Evolutionary conservation across 2,113 vertebrate genomes (phyloP), one percentile per base, ranked within the genome.

Genomic region (Sylvilagus bachmani): DNA sequence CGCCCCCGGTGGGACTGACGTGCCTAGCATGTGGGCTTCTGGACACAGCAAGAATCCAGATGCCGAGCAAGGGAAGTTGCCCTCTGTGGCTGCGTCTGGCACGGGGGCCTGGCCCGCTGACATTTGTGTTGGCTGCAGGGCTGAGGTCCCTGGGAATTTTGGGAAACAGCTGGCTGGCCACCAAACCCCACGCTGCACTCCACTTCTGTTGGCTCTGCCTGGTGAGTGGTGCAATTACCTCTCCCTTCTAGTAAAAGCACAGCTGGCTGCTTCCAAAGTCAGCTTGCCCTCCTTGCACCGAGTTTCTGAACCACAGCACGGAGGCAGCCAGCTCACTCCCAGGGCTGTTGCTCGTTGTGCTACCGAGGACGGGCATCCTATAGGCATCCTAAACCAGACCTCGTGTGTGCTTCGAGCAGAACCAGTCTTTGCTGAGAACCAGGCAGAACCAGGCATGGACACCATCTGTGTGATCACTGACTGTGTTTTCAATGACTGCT

Each of bases 31-130:
- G 81, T 29, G 19, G 5, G 58, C 49, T 2, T 73, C 58, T 78
- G 87, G 70, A 14, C 86, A 93, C 62, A 80, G 74, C n/a, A 24
- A 9, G 93, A 78, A n/a, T 83, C 93, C 89, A 96, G 94, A 82
- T 97, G 93, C 95, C 96, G 94, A 33, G 10, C 85, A 87, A 79
- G 53, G 84, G 31, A 92, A 97, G 78, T 29, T 31, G 79, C 95
- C 97, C 81, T 96, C 81, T 90, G 67, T 81, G 81, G 90, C 33
- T 95, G 93, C 88, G 97, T 97, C 96, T 97, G 96, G 67, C 86
- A 92, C 19, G 13, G 69, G 95, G 93, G 97, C 95, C 97, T 67
- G 12, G 5, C 61, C 29, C 79, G 4, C 25, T 93, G 96, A 81
- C 82, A 89, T 94, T 95, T 95, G 93, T 89, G 87, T 75, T 97